Evolutionary conservation across 2,797 vertebrate species (phyloP).

Genomic region (Oreochromis grahami): DNA sequence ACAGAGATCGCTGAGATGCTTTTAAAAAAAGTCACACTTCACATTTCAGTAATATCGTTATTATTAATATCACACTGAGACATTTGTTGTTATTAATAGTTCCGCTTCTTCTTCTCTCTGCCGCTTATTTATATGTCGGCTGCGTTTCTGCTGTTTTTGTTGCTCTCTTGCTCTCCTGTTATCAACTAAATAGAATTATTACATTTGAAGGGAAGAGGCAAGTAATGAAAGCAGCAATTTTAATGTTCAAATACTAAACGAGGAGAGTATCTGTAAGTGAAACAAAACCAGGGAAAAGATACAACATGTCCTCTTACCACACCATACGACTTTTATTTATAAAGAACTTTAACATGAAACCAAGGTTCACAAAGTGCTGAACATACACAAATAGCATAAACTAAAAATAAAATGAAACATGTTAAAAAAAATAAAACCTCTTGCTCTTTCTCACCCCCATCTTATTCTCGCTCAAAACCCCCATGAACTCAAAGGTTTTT

Average conservation of each 20-base stretch:
- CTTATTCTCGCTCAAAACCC: background rate
- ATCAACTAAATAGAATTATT: background rate
- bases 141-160: background rate
- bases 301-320: background rate
- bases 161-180: background rate
- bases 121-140: background rate
- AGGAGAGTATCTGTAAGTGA: background rate
- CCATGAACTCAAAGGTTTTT: background rate
- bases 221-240: background rate
- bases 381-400: background rate
- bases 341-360: background rate
- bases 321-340: background rate
- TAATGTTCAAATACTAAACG: background rate
- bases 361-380: background rate
- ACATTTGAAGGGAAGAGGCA: background rate
- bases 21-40: background rate
- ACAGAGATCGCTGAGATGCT: background rate
- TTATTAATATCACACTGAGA: background rate
- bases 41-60: background rate
- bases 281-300: background rate
- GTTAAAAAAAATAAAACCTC: background rate
- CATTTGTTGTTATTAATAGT: background rate
- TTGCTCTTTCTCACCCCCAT: background rate
- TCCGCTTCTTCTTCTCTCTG: background rate
- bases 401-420: background rate